Conservation (phyloP, 2,797 vertebrate genomes). For the Chlorospingus flavigularis region DNA sequence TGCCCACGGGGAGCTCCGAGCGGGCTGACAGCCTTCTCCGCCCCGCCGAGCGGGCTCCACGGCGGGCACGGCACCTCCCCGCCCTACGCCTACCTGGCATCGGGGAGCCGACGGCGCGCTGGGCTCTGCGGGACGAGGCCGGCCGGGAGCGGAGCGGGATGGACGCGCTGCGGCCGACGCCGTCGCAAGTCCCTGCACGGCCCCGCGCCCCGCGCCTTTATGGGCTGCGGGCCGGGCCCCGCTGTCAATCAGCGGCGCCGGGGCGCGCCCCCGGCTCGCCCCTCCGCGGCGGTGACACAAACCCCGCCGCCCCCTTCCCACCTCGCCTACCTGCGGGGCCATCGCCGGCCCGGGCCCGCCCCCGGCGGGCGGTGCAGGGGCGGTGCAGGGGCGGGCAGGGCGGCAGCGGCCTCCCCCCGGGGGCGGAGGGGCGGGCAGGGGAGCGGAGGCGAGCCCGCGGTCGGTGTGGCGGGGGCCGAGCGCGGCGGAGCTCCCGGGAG, state of each 20-base stretch:
- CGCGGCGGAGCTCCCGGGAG: not conserved
- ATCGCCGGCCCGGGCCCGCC: constrained; percentile 21
- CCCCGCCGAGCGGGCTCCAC: too few relatives aligned
- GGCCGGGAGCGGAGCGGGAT: rapidly evolving
- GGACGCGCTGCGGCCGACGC: not conserved
- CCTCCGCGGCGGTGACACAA: constrained; percentile 77
- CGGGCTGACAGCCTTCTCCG: not conserved
- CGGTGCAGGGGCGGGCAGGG: not conserved
- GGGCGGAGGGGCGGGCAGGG: not conserved
- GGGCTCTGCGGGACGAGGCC: not conserved
- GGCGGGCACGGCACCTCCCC: not conserved
- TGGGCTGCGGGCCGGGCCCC: constrained; percentile 53
- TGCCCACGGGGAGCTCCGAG: not conserved
- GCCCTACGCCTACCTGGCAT: constrained; percentile 24
- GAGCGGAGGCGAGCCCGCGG: rapidly evolving
- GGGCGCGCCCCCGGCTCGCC: constrained; percentile 65
- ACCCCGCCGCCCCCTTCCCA: constrained; percentile 69
- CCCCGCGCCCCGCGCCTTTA: constrained; percentile 72
- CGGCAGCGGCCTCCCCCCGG: not conserved
- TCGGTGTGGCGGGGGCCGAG: not conserved
- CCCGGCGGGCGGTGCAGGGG: not conserved
- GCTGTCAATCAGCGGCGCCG: constrained; percentile 79
- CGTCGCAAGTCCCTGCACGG: not conserved
- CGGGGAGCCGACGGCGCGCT: not conserved
- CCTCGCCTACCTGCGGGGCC: constrained; percentile 64